Conservation (phyloP, 1,140 invertebrate genomes). For the Apis florea region DNA sequence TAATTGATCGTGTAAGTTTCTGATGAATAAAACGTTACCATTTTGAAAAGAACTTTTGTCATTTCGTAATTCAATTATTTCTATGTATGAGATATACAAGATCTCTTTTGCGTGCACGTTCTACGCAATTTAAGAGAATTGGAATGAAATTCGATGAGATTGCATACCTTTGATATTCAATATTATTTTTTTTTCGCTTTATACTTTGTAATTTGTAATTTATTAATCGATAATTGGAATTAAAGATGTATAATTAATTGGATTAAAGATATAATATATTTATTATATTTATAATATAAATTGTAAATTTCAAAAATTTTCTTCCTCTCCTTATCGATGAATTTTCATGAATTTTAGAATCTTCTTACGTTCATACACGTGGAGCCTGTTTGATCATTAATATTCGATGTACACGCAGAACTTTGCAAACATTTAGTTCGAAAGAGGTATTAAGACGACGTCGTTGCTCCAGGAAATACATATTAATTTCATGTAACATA, state of each 20-base stretch:
- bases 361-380: not conserved
- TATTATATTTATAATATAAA: too few species aligned
- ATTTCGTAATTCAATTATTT: constrained; percentile 20
- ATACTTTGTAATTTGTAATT: not conserved
- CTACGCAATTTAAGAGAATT: not conserved
- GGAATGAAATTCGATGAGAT: not conserved
- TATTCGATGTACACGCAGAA: constrained; percentile 25
- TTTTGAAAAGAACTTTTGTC: constrained; percentile 12
- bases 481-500: constrained; percentile 13
- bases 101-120: not conserved
- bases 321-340: not conserved
- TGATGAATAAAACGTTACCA: constrained; percentile 27
- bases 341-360: constrained; percentile 34
- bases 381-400: constrained; percentile 4
- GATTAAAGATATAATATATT: too few species aligned
- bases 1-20: constrained; percentile 7
- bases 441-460: not conserved
- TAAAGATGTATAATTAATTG: not conserved
- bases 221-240: not conserved
- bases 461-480: constrained; percentile 1
- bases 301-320: not conserved
- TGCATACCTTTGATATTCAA: not conserved
- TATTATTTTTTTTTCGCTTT: not conserved
- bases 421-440: not conserved
- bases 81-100: too few species aligned